phyloP scores from a whole-genome alignment of 2,113 vertebrate genomes.

The Stomatorhinus ivindoensis region DNA sequence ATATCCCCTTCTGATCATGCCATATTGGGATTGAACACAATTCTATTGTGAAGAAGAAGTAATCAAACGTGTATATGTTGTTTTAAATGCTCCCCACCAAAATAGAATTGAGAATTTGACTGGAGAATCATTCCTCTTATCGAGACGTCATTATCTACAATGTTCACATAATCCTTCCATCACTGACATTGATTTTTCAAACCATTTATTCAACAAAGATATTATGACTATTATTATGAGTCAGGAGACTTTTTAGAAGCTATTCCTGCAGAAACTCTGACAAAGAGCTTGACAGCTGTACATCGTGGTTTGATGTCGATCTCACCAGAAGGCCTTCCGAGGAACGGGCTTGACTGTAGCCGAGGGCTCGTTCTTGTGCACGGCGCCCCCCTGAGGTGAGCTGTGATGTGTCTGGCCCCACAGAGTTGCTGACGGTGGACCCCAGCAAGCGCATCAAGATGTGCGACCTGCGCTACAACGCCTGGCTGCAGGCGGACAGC shows the following conservation, averaged over 20 bases:
- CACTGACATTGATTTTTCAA: not conserved
- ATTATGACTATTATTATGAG: not conserved
- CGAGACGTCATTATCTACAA: not conserved
- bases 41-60: not conserved
- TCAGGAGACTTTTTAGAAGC: not conserved
- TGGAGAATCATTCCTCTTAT: not conserved
- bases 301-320: not conserved
- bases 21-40: not conserved
- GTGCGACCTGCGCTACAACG: conserved; percentile 85
- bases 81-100: not conserved
- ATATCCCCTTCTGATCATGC: not conserved
- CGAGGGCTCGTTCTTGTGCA: no score
- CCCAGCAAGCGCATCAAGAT: conserved; percentile 98
- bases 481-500: conserved; percentile 95
- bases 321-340: not conserved
- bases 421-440: conserved; percentile 94
- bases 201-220: not conserved
- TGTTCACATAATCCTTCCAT: not conserved
- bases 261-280: not conserved
- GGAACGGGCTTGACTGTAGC: not conserved
- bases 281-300: not conserved
- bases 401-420: conserved; percentile 9
- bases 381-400: not conserved
- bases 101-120: not conserved
- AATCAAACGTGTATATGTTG: not conserved